These are phyloP conservation scores for Galerucella pusilla DNA, from an alignment of 2,888 invertebrate species.

Conservation along the genomic window DNA sequence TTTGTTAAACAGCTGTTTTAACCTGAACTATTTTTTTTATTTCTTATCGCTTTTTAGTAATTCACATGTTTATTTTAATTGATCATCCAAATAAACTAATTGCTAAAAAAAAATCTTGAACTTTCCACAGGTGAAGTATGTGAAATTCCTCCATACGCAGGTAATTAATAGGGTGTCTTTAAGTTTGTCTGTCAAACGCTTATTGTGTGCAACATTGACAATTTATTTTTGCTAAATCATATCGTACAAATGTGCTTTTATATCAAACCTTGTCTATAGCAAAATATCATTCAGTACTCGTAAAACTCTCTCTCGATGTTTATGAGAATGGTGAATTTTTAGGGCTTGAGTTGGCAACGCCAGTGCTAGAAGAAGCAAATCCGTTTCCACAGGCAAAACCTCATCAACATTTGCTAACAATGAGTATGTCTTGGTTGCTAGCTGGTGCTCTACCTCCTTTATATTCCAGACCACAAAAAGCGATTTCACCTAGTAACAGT, in stretches of 20 bases:
- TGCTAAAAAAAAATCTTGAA: constrained; percentile 19
- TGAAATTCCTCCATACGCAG: constrained; percentile 40
- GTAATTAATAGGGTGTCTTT: constrained; percentile 39
- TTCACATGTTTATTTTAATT: neutral
- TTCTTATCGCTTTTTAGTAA: constrained; percentile 1
- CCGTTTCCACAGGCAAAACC: constrained; percentile 61
- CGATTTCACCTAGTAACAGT: constrained; percentile 62
- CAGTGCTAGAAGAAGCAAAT: constrained; percentile 73
- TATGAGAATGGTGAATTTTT: constrained; percentile 19
- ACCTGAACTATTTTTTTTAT: neutral
- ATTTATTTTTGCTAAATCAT: neutral
- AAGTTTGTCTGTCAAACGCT: constrained; percentile 20
- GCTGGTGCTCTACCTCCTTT: constrained; percentile 62
- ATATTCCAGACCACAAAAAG: constrained; percentile 62
- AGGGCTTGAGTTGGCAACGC: constrained; percentile 78
- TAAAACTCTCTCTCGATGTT: neutral
- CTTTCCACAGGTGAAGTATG: constrained; percentile 43
- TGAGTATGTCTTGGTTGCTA: constrained; percentile 64
- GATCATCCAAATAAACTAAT: constrained; percentile 1
- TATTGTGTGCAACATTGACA: neutral
- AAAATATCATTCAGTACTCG: neutral
- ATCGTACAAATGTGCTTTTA: neutral
- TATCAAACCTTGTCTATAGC: neutral
- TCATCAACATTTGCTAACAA: constrained; percentile 61
- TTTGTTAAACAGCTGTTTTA: neutral